These are phyloP conservation scores for Merluccius polli DNA, from an alignment of 2,797 vertebrate species.

Conservation along the genomic window DNA sequence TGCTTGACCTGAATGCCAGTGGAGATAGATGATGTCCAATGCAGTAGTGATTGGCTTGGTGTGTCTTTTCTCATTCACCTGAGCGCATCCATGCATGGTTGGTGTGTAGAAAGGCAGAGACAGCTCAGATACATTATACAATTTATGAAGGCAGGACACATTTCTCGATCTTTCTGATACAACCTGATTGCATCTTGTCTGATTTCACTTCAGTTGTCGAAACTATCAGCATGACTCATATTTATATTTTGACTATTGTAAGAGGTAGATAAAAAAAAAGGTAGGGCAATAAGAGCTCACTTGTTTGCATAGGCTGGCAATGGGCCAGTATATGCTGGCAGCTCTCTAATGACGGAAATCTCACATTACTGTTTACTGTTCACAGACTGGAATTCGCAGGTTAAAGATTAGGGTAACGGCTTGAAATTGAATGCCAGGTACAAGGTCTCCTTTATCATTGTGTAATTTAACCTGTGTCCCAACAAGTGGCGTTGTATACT, in stretches of 20 bases:
- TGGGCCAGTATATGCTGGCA: background rate
- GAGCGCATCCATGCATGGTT: no score
- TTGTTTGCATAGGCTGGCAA: background rate
- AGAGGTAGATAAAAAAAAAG: no score
- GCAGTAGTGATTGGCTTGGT: no score
- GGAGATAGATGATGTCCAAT: background rate
- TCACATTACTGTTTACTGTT: conserved; percentile 7
- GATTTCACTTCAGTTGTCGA: background rate
- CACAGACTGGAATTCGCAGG: conserved; percentile 13
- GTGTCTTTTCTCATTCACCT: no score
- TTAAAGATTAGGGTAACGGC: conserved; percentile 29
- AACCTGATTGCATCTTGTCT: background rate
- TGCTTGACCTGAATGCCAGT: background rate
- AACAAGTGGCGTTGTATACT: no score
- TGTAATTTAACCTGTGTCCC: conserved; percentile 4
- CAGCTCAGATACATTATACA: no score
- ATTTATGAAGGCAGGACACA: no score
- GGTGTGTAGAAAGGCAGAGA: no score
- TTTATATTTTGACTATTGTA: no score
- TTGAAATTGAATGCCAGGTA: conserved; percentile 13
- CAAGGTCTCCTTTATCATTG: conserved; percentile 16
- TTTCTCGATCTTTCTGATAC: no score
- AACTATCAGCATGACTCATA: background rate
- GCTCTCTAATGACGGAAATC: conserved; percentile 7
- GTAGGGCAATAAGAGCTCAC: background rate